Evolutionary conservation across 2,113 vertebrate species (phyloP).

Genomic region (Neoarius graeffei): DNA sequence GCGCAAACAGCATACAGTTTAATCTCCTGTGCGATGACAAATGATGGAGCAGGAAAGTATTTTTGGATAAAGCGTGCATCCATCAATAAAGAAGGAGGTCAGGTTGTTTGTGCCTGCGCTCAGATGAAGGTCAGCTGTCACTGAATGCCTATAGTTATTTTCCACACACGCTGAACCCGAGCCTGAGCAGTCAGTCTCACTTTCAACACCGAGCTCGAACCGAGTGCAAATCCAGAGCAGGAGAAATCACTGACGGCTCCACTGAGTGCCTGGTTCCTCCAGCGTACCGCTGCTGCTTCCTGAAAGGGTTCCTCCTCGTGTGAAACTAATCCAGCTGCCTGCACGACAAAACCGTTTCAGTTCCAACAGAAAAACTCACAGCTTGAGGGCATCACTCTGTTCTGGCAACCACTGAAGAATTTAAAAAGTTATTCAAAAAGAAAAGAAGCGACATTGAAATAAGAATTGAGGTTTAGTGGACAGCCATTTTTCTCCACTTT

Average conservation of each 20-base stretch:
- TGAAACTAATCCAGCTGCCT: not conserved
- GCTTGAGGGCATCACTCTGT: not conserved
- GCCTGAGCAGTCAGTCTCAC: not conserved
- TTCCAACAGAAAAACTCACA: not conserved
- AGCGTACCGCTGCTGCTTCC: not conserved
- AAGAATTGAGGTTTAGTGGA: no score
- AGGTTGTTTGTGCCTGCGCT: not conserved
- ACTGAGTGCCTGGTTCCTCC: not conserved
- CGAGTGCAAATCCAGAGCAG: not conserved
- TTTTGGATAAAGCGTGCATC: not conserved
- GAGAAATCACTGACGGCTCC: not conserved
- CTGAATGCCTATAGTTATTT: not conserved
- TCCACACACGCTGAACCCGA: not conserved
- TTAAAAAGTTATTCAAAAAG: not conserved
- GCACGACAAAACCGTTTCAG: not conserved
- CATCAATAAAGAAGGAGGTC: constrained; percentile 20
- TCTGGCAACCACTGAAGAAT: not conserved
- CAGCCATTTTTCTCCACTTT: not conserved
- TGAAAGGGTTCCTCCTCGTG: not conserved
- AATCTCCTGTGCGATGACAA: not conserved
- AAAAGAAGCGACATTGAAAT: not conserved
- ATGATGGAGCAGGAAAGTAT: not conserved
- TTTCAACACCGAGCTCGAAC: not conserved
- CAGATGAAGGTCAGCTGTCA: constrained; percentile 23
- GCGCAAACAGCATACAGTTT: not conserved